Conservation (phyloP, 2,888 invertebrate species). For the Sphecodes monilicornis region DNA sequence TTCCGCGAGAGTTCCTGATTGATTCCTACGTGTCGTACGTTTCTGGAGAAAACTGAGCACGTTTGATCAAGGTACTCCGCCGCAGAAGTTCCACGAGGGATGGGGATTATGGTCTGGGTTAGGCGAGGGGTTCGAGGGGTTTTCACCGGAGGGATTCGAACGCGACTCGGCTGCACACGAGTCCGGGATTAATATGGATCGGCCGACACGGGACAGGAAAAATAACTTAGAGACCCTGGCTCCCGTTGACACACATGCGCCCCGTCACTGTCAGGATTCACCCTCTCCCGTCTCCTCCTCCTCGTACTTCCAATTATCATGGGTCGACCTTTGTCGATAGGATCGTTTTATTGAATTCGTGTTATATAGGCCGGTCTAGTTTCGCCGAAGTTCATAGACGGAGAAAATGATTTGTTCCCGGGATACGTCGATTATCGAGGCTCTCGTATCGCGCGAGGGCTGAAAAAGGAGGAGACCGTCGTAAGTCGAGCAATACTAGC, state of each 20-base stretch:
- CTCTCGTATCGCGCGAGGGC: constrained; percentile 1
- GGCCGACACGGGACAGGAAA: constrained; percentile 42
- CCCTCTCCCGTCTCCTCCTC: too few relatives aligned
- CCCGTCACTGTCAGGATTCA: constrained; percentile 8
- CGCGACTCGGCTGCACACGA: constrained; percentile 23
- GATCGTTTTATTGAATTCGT: constrained; percentile 13
- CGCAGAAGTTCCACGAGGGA: constrained; percentile 25
- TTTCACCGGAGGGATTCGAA: constrained; percentile 26
- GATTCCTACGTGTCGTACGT: constrained; percentile 24
- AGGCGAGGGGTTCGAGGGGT: neutral
- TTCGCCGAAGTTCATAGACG: neutral
- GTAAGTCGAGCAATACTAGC: constrained; percentile 24
- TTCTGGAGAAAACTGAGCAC: constrained; percentile 5
- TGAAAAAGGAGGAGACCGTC: too few relatives aligned
- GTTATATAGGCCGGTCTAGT: too few relatives aligned
- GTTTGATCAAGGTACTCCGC: constrained; percentile 14
- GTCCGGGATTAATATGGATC: constrained; percentile 47
- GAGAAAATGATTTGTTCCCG: constrained; percentile 9
- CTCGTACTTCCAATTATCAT: neutral
- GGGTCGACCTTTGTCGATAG: neutral
- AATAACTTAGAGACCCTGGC: constrained; percentile 26
- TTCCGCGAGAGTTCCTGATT: constrained; percentile 7
- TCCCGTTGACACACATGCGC: neutral
- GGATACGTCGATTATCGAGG: constrained; percentile 25
- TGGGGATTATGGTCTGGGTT: neutral